Base-by-base conservation (phyloP, 2,888 invertebrate genomes). In the Cephus pulcher region DNA sequence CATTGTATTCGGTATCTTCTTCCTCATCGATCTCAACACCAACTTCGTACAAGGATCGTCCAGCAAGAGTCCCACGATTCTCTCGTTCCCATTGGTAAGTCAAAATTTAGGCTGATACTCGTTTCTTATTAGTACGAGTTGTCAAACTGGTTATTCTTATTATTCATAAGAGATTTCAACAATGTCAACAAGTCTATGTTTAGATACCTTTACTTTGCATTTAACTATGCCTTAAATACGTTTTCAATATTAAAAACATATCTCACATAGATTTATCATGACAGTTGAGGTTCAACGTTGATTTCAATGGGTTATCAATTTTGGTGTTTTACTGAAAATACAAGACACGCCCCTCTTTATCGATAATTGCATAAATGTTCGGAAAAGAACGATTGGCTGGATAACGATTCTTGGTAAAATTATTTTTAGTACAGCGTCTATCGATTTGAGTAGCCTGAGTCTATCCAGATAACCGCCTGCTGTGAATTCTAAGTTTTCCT, bases 71-170 rank as follows among this genome's bases (percentile, higher is more conserved):
- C 81, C 82, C 77, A 82, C 78, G 80, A 82, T 82, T 78, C 79
- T 80, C 34, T 71, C 80, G 35, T 75, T 82, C 40, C 75, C 76
- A 37, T 75, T 81, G 80, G 83, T 83, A 80, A 83, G 83, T 82
- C 75, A 69, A 74, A 75, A 76, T 69, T 78, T 78, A 73, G 23
- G 56, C 9, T 23, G 56, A 23, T 23, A 9, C 56, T 56, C 9
- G 23, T 9, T 56, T 56, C 6, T 56, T 15, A 40, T 40, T 40
- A 0, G 6, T 2, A 40, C 40, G 9, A 56, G 56, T 56, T 23
- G 23, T 23, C 56, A 23, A 23, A 56, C 23, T 56, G 56, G 15
- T 56, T 23, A 56, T 23, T 56, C 2, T 56, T 56, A 56, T 56
- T 56, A 23, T 56, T 56, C 23, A 56, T 56, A 56, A 56, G 23